A percentile compares a stretch with the other conserved stretches of the same genome.
Conservation (phyloP, 2,888 invertebrate species). For the Eurytoma californica region DNA sequence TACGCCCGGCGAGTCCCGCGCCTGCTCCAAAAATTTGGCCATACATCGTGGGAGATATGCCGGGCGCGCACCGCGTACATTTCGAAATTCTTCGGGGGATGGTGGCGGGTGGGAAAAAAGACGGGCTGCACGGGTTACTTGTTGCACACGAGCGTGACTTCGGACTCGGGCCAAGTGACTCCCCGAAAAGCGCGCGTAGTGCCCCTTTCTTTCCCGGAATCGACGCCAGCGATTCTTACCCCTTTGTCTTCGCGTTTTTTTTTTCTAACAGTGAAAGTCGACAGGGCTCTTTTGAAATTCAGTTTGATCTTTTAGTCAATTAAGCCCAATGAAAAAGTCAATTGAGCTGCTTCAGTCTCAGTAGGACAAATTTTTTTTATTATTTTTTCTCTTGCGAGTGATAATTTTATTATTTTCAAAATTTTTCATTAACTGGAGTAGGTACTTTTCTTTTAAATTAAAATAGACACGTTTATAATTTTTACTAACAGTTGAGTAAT, state of each 20-base stretch:
- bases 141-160: background rate
- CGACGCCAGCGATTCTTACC: background rate
- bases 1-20: background rate
- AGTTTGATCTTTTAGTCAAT: too few species aligned
- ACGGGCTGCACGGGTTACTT: constrained; percentile 7
- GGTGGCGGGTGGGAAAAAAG: background rate
- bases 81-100: background rate
- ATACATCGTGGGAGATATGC: background rate
- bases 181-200: background rate
- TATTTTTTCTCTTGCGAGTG: too few species aligned
- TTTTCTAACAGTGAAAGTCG: background rate
- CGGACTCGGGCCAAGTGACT: background rate
- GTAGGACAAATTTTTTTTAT: too few species aligned
- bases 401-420: too few species aligned
- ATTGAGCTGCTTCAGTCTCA: too few species aligned
- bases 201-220: constrained; percentile 2
- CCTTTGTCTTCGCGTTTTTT: background rate
- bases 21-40: background rate
- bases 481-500: too few species aligned
- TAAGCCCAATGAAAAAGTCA: too few species aligned
- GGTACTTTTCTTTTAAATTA: too few species aligned
- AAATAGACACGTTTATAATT: too few species aligned
- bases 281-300: background rate
- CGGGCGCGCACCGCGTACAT: background rate
- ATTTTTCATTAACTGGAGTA: too few species aligned